Base-by-base conservation (phyloP, 2,888 invertebrate genomes). In the Diadegma fenestrale region DNA sequence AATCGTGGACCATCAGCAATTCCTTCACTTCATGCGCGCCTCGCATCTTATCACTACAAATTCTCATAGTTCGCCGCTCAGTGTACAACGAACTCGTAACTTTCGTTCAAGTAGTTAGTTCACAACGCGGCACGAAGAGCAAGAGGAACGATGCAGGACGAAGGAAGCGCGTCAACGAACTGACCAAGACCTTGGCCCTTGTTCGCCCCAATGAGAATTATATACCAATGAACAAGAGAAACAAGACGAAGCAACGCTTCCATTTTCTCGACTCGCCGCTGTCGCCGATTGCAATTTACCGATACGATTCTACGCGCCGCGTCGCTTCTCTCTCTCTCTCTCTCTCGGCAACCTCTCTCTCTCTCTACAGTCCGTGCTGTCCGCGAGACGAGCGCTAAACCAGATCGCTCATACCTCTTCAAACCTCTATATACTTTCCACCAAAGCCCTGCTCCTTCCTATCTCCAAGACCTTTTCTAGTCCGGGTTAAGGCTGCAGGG, bases 241-340 rank as follows among this genome's bases (percentile, higher is more conserved):
- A 54, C 54, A 30, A 69, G 58, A 58, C 41, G 17, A 58, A 61
- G 58, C 37, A 68, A 48, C 69, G 61, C 66, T 72, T 66, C 72
- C 72, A n/a, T 72, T 76, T 82, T 73, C 77, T 85, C 77, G 64
- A 71, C 85, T 43, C 76, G 71, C 48, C 80, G 22, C 51, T 89
- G 90, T 90, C 91, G 90, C 90, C 92, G 92, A 92, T 93, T 91
- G 92, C 92, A 92, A 92, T 92, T 92, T 92, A 87, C 92, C 92
- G 93, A 93, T 92, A 93, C 91, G 89, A 92, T 92, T 92, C 91
- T 92, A 89, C 90, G 90, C 91, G 92, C 90, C 87, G 88, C 89
- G 83, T 82, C 89, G 88, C 89, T 83, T 79, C 87, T 80, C 80
- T 73, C 83, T 86, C 86, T 89, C 88, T 89, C 82, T 79, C 87